Conservation (phyloP, 1,140 invertebrate genomes). For the Chrysopa pallens region DNA sequence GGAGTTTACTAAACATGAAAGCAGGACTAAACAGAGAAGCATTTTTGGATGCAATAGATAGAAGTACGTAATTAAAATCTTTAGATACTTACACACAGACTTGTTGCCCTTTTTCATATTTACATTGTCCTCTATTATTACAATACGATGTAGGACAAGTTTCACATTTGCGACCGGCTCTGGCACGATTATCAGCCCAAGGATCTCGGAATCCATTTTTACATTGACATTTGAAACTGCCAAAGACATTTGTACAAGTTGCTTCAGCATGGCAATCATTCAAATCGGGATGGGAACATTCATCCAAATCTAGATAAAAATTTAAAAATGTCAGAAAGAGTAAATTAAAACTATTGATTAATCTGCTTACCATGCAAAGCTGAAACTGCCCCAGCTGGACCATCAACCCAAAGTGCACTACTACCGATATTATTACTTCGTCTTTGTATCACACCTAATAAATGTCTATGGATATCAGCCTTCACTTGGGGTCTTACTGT, state of each 20-base stretch:
- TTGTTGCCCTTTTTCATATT: slow-evolving; percentile 54
- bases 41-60: too few relatives aligned
- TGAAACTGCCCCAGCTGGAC: slow-evolving; percentile 52
- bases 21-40: not conserved
- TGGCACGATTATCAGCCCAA: slow-evolving; percentile 37
- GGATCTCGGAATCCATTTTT: slow-evolving; percentile 59
- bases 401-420: slow-evolving; percentile 66
- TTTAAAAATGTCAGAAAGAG: slow-evolving; percentile 4
- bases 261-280: slow-evolving; percentile 84
- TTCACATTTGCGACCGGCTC: slow-evolving; percentile 53
- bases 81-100: slow-evolving; percentile 52
- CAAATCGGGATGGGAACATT: slow-evolving; percentile 64
- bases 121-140: slow-evolving; percentile 66
- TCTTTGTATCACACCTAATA: slow-evolving; percentile 64
- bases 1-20: too few relatives aligned
- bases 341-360: not conserved
- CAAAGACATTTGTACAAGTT: slow-evolving; percentile 75
- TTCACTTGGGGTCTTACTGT: slow-evolving; percentile 46
- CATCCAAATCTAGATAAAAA: slow-evolving; percentile 59
- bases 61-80: not conserved
- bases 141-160: slow-evolving; percentile 61
- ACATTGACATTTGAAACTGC: slow-evolving; percentile 75
- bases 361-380: slow-evolving; percentile 35
- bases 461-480: slow-evolving; percentile 60
- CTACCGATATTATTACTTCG: slow-evolving; percentile 72